Conservation (phyloP, 2,797 vertebrate genomes). For the Spatula versicolor region DNA sequence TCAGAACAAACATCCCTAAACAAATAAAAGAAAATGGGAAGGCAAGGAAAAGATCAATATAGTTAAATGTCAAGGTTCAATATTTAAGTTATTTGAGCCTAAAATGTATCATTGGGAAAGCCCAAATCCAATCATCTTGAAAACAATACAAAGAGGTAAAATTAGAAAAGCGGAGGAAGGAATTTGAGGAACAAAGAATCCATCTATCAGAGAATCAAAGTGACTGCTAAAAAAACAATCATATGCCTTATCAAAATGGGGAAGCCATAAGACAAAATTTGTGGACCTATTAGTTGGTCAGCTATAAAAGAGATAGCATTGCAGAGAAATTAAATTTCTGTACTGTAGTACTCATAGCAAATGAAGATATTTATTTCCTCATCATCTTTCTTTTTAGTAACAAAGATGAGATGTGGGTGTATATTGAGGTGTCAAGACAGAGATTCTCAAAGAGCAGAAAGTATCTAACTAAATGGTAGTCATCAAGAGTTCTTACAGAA, state of each 20-base stretch:
- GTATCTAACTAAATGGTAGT: slow-evolving; percentile 1
- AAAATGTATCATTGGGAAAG: slow-evolving; percentile 33
- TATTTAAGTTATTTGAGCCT: slow-evolving; percentile 40
- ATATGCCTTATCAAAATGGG: not conserved
- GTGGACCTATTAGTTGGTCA: not conserved
- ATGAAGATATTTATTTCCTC: not conserved
- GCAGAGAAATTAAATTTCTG: not conserved
- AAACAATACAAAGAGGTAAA: slow-evolving; percentile 19
- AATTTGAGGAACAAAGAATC: not conserved
- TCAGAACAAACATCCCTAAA: slow-evolving; percentile 38
- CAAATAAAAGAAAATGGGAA: slow-evolving; percentile 21
- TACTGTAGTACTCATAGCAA: not conserved
- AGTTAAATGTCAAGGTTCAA: slow-evolving; percentile 55
- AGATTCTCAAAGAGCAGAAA: not conserved
- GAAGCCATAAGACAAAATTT: not conserved
- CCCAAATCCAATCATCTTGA: slow-evolving; percentile 20
- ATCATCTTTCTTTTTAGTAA: not conserved
- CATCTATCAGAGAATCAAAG: not conserved
- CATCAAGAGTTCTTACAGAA: not conserved
- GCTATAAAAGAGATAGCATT: not conserved
- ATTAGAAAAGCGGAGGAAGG: slow-evolving; percentile 4
- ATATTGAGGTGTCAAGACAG: not conserved
- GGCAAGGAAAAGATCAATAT: slow-evolving; percentile 32
- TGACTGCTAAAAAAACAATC: not conserved
- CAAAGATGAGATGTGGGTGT: not conserved